Base-by-base conservation (phyloP, 2,888 invertebrate genomes). In the Bellardia pandia region DNA sequence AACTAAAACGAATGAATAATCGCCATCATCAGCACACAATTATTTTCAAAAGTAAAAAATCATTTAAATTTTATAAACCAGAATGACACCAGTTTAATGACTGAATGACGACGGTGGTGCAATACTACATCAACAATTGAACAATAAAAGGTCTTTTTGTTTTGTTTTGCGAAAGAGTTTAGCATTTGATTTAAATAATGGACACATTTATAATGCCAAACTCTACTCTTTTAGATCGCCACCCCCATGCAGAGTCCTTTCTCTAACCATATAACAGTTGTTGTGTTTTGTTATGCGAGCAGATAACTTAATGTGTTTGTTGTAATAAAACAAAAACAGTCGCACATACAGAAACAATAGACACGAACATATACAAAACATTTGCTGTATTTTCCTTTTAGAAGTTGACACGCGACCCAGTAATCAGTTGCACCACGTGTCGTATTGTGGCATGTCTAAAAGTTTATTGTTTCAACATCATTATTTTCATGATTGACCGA, bases 401-500 rank as follows among this genome's bases (percentile, higher is more conserved):
- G 16, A 33, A 62, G 51, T 37, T 76, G 78, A 62, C 84, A 84
- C 84, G 84, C 78, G 84, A 84, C 78, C 64, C 33, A 72, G 40
- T 68, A 74, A 84, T 78, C 84, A 84, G 8, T 74, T 74, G 58
- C 68, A 66, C 78, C 84, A 78, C 84, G 84, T 84, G 78, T 72
- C 84, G n/a, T 30, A 71, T 30, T 78, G 78, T 78, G 84, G 78
- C 84, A 74, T 78, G 78, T 72, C 48, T 64, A 66, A 48, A 42
- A 40, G 62, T 72, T 58, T 78, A 74, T 68, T 74, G 58, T 58
- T 83, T 66, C 78, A 72, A 64, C 58, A 78, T 60, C 56, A 78
- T 72, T 84, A 78, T 72, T 68, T 68, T 48, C 42, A 72, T 33
- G 37, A 77, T 48, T 58, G 77, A 83, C 58, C 75, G 14, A 60